These are phyloP conservation scores for Drosophila funebris DNA, from an alignment of 1,140 invertebrate species.

Conservation along the genomic window DNA sequence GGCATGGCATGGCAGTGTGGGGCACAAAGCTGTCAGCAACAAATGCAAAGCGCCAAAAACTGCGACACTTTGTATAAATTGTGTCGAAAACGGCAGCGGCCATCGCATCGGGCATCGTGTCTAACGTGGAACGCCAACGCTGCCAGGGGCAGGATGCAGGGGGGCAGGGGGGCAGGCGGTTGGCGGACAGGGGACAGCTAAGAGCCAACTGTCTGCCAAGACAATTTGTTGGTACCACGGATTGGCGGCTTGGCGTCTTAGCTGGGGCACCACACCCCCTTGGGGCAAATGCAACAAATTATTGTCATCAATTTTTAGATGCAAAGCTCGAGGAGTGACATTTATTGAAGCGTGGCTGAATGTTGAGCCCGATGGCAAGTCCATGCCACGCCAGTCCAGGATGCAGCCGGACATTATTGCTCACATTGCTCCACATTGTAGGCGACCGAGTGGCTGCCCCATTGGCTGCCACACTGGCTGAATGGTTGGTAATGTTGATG, in stretches of 20 bases:
- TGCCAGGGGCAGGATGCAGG: slow-evolving; percentile 10
- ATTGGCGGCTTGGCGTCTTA: slow-evolving; percentile 25
- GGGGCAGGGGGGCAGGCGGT: not conserved
- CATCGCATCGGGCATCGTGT: slow-evolving; percentile 30
- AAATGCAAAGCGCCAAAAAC: slow-evolving; percentile 81
- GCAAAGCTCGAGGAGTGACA: slow-evolving; percentile 80
- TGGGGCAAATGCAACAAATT: slow-evolving; percentile 78
- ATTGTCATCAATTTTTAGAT: slow-evolving; percentile 82
- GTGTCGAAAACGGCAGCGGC: slow-evolving; percentile 74
- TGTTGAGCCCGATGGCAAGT: slow-evolving; percentile 39
- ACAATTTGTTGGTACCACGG: slow-evolving; percentile 56
- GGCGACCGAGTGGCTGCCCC: slow-evolving; percentile 26
- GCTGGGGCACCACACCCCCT: slow-evolving; percentile 66
- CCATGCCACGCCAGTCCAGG: slow-evolving; percentile 30
- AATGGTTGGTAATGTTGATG: slow-evolving; percentile 57
- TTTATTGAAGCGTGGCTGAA: slow-evolving; percentile 75
- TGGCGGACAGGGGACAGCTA: slow-evolving; percentile 35
- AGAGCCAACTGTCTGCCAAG: slow-evolving; percentile 67
- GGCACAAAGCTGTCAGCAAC: slow-evolving; percentile 63
- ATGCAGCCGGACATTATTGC: slow-evolving; percentile 56
- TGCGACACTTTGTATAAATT: slow-evolving; percentile 81
- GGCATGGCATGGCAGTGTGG: slow-evolving; percentile 4
- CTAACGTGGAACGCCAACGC: slow-evolving; percentile 27
- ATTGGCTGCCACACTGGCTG: slow-evolving; percentile 13
- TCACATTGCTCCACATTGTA: slow-evolving; percentile 73